Evolutionary conservation across 2,888 invertebrate genomes (phyloP), one percentile per base, ranked within the genome.

Genomic region (Alloplasta piceator): DNA sequence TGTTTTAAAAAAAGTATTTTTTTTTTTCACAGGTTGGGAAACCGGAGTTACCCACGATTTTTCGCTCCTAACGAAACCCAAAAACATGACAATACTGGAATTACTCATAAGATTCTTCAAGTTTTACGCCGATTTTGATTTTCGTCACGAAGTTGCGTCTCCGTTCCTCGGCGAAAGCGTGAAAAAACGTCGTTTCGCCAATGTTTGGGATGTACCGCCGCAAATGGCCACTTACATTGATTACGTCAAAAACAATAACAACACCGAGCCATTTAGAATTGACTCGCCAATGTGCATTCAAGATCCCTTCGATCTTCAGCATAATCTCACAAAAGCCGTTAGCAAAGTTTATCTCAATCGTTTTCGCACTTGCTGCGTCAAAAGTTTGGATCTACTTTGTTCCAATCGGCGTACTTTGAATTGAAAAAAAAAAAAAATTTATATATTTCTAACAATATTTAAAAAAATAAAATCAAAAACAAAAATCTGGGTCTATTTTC

Each of bases 221-320:
- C 92, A 92, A 87, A 93, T 93, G 93, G 58, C 70, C 1, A 83
- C 84, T 0, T 93, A 93, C 75, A 83, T 90, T 2, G 64, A 83
- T 7, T 89, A 92, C 85, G 63, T 12, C 1, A 52, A 7, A 5
- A n/a, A 0, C 14, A 26, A 26, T 26, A 26, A 26, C 3, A 26
- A 26, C 26, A 3, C 26, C 26, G 26, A 26, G 26, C 85, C 88
- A 39, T 93, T 93, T 61, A 87, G 92, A 26, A 86, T 90, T 12
- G 87, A 91, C 67, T 90, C 92, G 1, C 87, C 91, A 0, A 93
- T 95, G 88, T 94, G 94, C 67, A 91, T 95, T 6, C 95, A 95
- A 87, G 95, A 95, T 92, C 95, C 95, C 0, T 93, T 94, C 71
- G 94, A 94, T 88, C 90, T 94, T 38, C 93, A 93, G 84, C 94